These are phyloP conservation scores for Drosophila dunni DNA, from an alignment of 1,140 invertebrate species.

Conservation along the genomic window DNA sequence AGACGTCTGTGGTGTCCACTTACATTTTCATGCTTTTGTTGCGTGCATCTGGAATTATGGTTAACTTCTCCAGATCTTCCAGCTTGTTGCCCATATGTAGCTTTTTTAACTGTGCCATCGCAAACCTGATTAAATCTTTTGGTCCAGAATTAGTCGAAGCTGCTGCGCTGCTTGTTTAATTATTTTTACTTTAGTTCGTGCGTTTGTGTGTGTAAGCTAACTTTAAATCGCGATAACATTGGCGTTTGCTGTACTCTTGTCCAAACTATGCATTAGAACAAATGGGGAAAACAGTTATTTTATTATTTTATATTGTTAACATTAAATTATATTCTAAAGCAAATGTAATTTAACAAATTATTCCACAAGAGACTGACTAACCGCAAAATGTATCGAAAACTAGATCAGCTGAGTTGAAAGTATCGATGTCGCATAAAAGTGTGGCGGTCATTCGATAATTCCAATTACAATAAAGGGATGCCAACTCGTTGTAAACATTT, in stretches of 20 bases:
- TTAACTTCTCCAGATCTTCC: slow-evolving; percentile 86
- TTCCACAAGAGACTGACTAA: not conserved
- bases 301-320: too few species aligned
- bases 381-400: not conserved
- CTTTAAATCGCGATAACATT: slow-evolving; percentile 14
- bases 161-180: slow-evolving; percentile 12
- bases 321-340: not conserved
- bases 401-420: not conserved
- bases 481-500: not conserved
- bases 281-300: too few species aligned
- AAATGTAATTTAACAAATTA: not conserved
- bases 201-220: slow-evolving; percentile 17
- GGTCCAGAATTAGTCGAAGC: not conserved
- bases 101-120: slow-evolving; percentile 85
- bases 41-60: slow-evolving; percentile 85
- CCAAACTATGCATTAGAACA: not conserved
- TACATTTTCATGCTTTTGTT: slow-evolving; percentile 85
- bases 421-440: not conserved
- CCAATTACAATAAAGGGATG: too few species aligned
- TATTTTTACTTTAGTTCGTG: slow-evolving; percentile 16
- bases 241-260: not conserved
- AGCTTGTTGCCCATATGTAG: slow-evolving; percentile 86
- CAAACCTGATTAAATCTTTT: not conserved
- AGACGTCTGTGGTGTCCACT: slow-evolving; percentile 56
- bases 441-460: slow-evolving; percentile 11